Conservation (phyloP, 2,797 vertebrate genomes). For the Microctenopoma lineatum region DNA sequence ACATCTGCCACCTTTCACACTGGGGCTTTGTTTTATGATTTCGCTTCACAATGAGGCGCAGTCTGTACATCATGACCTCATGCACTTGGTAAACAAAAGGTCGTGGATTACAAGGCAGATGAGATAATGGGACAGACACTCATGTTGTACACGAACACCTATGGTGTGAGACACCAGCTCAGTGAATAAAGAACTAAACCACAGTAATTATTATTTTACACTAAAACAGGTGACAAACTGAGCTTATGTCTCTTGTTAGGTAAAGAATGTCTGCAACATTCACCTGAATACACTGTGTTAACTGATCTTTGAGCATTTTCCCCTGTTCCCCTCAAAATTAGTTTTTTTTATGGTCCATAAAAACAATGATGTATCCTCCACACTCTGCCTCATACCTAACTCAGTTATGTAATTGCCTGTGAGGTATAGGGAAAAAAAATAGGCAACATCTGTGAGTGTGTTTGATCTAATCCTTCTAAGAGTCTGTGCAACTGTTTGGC, state of each 20-base stretch:
- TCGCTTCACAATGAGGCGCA: slow-evolving; percentile 18
- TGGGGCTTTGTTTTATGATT: slow-evolving; percentile 34
- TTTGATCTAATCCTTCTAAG: slow-evolving; percentile 12
- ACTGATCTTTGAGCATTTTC: neutral
- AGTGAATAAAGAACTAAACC: neutral
- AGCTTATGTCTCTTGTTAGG: neutral
- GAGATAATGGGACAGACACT: slow-evolving; percentile 5
- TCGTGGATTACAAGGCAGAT: slow-evolving; percentile 24
- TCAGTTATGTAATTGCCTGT: slow-evolving; percentile 21
- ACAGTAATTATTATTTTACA: neutral
- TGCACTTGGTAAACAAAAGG: slow-evolving; percentile 50
- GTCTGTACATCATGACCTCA: slow-evolving; percentile 33
- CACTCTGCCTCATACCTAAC: slow-evolving; percentile 17
- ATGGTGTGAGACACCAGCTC: slow-evolving; percentile 1
- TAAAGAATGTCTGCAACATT: neutral
- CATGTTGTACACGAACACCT: slow-evolving; percentile 5
- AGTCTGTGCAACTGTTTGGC: neutral
- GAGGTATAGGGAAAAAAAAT: slow-evolving; percentile 6
- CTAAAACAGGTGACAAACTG: neutral
- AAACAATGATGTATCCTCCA: slow-evolving; percentile 21
- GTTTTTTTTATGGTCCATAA: slow-evolving; percentile 13
- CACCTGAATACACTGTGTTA: neutral
- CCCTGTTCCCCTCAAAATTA: neutral
- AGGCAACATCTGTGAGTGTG: slow-evolving; percentile 22
- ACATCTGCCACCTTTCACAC: neutral